These are phyloP conservation scores for Aphrocallistes beatrix DNA, from an alignment of 37 sponge, comb jelly and placozoan species.

Conservation along the genomic window DNA sequence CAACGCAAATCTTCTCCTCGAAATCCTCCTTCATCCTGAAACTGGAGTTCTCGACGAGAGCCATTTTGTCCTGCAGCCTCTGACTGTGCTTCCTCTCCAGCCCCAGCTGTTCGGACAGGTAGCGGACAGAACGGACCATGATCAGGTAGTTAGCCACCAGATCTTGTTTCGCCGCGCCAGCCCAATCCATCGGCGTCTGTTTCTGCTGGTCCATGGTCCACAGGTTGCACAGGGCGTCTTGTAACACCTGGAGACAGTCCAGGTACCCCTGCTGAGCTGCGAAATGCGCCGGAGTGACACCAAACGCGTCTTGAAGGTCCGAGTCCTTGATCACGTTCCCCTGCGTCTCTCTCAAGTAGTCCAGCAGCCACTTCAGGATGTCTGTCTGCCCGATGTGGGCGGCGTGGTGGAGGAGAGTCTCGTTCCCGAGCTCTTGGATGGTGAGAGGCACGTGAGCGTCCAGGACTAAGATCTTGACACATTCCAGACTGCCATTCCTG, in stretches of 20 bases:
- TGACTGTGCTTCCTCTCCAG: neutral
- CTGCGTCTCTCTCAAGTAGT: neutral
- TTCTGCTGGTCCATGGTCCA: constrained; percentile 32
- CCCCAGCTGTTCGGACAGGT: constrained; percentile 36
- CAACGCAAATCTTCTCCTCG: neutral
- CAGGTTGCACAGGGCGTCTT: constrained; percentile 31
- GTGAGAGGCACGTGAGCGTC: constrained; percentile 43
- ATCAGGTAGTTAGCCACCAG: constrained; percentile 44
- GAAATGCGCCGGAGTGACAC: constrained; percentile 69
- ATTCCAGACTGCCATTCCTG: constrained; percentile 47
- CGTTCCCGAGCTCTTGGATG: constrained; percentile 59
- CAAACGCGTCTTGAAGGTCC: constrained; percentile 42
- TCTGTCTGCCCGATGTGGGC: constrained; percentile 57
- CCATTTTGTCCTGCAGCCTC: neutral
- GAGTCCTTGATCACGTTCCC: neutral
- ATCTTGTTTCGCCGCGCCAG: constrained; percentile 38
- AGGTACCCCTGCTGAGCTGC: constrained; percentile 64
- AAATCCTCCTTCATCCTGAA: neutral
- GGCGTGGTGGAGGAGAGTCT: constrained; percentile 69
- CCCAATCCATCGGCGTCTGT: constrained; percentile 69
- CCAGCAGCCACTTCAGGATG: constrained; percentile 55
- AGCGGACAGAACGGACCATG: constrained; percentile 44
- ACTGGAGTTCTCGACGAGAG: neutral
- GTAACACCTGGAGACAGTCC: constrained; percentile 61
- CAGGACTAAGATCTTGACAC: constrained; percentile 57